Evolutionary conservation across 2,888 invertebrate species (phyloP), one percentile per base, ranked within the genome.

Genomic region (Apamea sordens): DNA sequence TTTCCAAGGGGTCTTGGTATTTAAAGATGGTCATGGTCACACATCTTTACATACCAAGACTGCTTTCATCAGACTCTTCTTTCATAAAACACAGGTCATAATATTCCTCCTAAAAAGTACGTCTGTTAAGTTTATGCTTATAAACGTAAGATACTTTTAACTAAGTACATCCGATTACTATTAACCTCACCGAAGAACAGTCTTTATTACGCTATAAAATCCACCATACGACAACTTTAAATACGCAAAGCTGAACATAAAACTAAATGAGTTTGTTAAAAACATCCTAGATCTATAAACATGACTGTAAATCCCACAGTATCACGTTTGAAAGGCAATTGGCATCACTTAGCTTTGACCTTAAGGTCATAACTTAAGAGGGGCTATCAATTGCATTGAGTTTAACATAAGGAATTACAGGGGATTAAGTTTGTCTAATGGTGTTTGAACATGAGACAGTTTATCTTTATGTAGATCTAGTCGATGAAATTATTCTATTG

Each of bases 401-500:
- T 71, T 85, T 77, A 77, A 56, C 80, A 80, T 83, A 85, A 65
- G 65, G 28, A 67, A 80, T 79, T 83, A 83, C 50, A 75, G 65
- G 59, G 56, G 44, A 83, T 77, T 80, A 69, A 67, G 44, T 61
- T 74, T 11, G 44, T 71, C 15, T 72, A 68, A 86, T 72, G 44
- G 64, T 50, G 61, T 41, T 65, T 71, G n/a, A 75, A 75, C 76
- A 72, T 18, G 83, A 50, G 53, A 68, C 44, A 18, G 53, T 68
- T 32, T 67, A 73, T 63, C 65, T 71, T 28, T 65, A 73, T 73
- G 36, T 69, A 76, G 64, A 80, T 72, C 56, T 50, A 47, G 4
- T 6, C 6, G 32, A 72, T 56, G 64, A n/a, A 64, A 61, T 61
- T 68, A 63, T 6, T 61, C 2, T 80, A 36, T 56, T 18, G 0